Conservation (phyloP, 2,888 invertebrate genomes). For the Crioceris asparagi region DNA sequence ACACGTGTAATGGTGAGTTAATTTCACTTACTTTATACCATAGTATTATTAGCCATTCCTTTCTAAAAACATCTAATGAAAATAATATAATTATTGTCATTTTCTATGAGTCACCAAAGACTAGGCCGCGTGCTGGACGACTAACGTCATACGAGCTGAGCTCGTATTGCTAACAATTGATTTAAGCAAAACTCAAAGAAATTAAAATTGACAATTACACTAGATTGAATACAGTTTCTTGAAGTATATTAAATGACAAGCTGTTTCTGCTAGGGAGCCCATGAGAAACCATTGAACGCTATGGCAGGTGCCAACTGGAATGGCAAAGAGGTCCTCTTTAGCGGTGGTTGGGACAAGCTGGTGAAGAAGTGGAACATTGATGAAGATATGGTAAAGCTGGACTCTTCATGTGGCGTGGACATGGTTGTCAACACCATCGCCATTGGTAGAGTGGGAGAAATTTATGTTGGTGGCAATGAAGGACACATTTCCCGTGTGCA, state of each 20-base stretch:
- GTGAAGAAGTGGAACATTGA: slow-evolving; percentile 39
- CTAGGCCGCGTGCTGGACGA: too few relatives aligned
- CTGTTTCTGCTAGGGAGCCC: slow-evolving; percentile 31
- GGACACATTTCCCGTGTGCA: slow-evolving; percentile 37
- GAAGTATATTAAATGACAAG: neutral
- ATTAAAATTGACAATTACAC: slow-evolving; percentile 36
- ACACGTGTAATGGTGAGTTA: slow-evolving; percentile 47
- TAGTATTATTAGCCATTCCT: too few relatives aligned
- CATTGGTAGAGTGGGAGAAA: slow-evolving; percentile 23
- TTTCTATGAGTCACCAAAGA: too few relatives aligned
- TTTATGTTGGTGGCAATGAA: slow-evolving; percentile 49
- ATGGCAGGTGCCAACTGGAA: slow-evolving; percentile 29
- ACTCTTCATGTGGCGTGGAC: slow-evolving; percentile 22
- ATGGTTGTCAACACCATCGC: slow-evolving; percentile 27
- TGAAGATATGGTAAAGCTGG: slow-evolving; percentile 18
- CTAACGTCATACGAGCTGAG: too few relatives aligned
- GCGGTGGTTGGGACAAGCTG: slow-evolving; percentile 41
- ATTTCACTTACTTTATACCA: too few relatives aligned
- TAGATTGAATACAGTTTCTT: neutral
- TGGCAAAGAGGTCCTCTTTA: slow-evolving; percentile 30
- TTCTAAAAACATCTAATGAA: too few relatives aligned
- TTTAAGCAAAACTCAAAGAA: too few relatives aligned
- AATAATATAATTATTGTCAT: too few relatives aligned
- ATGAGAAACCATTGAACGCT: slow-evolving; percentile 39
- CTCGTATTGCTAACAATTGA: too few relatives aligned